A percentile compares a stretch with the other conserved stretches of the same genome.
Evolutionary conservation across 2,888 invertebrate species (phyloP).

Genomic region (Dryobotodes eremita): DNA sequence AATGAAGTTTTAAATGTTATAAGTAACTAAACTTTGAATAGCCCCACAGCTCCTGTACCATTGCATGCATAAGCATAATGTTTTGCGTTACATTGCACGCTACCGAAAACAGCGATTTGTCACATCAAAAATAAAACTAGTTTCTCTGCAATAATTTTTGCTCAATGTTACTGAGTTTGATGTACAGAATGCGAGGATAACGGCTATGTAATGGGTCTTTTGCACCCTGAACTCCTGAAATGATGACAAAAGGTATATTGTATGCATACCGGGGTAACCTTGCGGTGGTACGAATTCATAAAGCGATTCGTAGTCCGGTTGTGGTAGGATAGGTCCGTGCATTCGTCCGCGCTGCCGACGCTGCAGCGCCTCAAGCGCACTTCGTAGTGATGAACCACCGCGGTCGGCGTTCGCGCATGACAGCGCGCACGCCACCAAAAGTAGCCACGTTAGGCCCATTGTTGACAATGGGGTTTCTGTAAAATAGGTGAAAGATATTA

Average conservation of each 20-base stretch:
- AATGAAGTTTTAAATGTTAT: background rate
- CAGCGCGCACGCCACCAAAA: conserved; percentile 74
- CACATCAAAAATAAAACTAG: background rate
- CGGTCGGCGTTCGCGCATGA: conserved; percentile 77
- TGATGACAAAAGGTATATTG: background rate
- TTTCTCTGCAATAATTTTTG: background rate
- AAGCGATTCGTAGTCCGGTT: conserved; percentile 83
- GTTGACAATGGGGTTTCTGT: conserved; percentile 57
- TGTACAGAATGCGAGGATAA: background rate
- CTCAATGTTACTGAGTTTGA: background rate
- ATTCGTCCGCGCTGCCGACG: conserved; percentile 86
- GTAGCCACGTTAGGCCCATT: conserved; percentile 82
- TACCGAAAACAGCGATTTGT: background rate
- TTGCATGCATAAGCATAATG: too few species aligned
- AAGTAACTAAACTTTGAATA: background rate
- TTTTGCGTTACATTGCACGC: background rate
- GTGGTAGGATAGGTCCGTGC: conserved; percentile 76
- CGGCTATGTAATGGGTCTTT: background rate
- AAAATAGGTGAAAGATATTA: conserved; percentile 13
- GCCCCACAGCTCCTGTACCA: background rate
- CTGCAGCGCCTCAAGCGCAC: conserved; percentile 89
- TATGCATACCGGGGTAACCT: conserved; percentile 80
- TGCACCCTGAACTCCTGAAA: background rate
- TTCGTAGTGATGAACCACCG: conserved; percentile 87
- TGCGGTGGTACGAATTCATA: conserved; percentile 86